phyloP scores from a whole-genome alignment of 2,888 invertebrate genomes.

The Rhabditophanes sp. region DNA sequence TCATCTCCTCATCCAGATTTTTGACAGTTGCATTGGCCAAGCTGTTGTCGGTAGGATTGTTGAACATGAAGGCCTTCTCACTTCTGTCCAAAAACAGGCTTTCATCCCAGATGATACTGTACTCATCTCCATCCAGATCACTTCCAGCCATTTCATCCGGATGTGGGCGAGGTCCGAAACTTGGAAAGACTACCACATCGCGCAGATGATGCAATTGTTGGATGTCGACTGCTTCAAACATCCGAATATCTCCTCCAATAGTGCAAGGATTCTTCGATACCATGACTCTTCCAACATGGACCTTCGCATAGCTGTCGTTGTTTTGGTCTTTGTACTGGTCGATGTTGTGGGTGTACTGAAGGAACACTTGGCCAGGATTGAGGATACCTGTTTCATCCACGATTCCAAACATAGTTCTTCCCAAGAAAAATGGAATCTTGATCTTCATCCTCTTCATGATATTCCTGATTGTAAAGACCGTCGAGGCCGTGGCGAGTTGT shows the following conservation, averaged over 20 bases:
- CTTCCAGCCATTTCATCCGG: constrained; percentile 45
- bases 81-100: constrained; percentile 34
- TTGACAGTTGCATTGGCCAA: background rate
- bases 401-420: constrained; percentile 20
- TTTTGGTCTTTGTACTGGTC: constrained; percentile 3
- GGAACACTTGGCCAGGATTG: constrained; percentile 22
- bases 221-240: constrained; percentile 31
- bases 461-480: constrained; percentile 14
- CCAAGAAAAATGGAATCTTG: constrained; percentile 2
- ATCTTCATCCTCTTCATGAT: constrained; percentile 6
- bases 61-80: constrained; percentile 17
- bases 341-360: constrained; percentile 16
- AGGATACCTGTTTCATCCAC: constrained; percentile 26
- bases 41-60: constrained; percentile 10
- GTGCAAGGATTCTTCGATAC: constrained; percentile 46
- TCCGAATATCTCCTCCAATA: constrained; percentile 45
- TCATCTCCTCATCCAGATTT: constrained; percentile 6
- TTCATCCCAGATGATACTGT: constrained; percentile 41
- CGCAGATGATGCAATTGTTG: constrained; percentile 27
- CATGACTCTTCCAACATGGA: constrained; percentile 28
- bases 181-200: constrained; percentile 47
- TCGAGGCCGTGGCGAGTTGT: background rate
- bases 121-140: constrained; percentile 45
- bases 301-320: constrained; percentile 4
- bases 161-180: constrained; percentile 44